phyloP scores from a whole-genome alignment of 2,888 invertebrate species.

The Coecobrya sp. region DNA sequence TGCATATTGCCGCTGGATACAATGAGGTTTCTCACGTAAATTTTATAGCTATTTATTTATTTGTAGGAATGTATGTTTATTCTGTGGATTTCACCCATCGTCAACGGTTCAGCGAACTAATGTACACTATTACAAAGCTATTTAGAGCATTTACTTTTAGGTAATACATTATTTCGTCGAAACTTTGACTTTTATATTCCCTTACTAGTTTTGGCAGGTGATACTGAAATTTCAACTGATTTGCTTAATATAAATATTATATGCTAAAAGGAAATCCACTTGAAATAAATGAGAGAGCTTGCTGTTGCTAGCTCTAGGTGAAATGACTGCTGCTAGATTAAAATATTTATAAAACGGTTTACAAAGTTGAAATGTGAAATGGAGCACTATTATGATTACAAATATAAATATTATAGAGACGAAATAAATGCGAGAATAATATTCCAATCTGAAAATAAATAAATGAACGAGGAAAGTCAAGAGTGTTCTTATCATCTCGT shows the following conservation, averaged over 20 bases:
- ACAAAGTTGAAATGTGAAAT: constrained; percentile 1
- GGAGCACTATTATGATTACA: background rate
- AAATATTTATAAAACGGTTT: background rate
- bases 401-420: background rate
- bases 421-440: background rate
- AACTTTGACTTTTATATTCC: background rate
- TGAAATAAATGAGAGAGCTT: background rate
- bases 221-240: background rate
- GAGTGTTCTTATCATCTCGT: background rate
- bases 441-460: background rate
- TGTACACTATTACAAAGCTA: background rate
- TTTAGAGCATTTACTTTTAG: background rate
- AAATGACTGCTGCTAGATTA: background rate
- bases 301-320: background rate
- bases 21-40: background rate
- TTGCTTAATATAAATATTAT: background rate
- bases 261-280: background rate
- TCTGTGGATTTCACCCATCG: background rate
- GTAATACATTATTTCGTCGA: background rate
- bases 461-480: constrained; percentile 8
- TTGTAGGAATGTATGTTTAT: background rate
- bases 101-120: background rate
- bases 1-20: background rate
- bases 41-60: constrained; percentile 1
- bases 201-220: background rate